Conservation (phyloP, 2,888 invertebrate genomes). For the Bombylius discolor region DNA sequence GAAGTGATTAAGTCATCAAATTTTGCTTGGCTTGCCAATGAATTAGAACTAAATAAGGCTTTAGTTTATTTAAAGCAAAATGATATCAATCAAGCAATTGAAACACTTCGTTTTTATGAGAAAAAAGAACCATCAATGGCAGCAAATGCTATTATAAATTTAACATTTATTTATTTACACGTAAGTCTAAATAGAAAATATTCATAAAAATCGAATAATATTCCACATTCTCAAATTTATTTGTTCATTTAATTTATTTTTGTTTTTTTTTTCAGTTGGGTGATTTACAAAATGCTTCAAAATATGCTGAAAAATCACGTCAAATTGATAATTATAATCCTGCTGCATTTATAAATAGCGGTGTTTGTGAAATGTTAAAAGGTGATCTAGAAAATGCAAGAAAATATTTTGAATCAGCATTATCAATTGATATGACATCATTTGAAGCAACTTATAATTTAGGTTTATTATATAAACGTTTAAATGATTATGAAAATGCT, state of each 20-base stretch:
- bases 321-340: constrained; percentile 65
- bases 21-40: constrained; percentile 68
- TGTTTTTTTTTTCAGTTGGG: constrained; percentile 50
- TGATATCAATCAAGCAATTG: constrained; percentile 66
- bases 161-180: constrained; percentile 60
- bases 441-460: constrained; percentile 76
- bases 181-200: constrained; percentile 18
- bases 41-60: constrained; percentile 83
- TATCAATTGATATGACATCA: constrained; percentile 66
- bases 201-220: no score
- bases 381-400: constrained; percentile 57
- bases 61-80: constrained; percentile 71
- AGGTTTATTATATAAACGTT: constrained; percentile 38
- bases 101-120: constrained; percentile 73
- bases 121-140: constrained; percentile 74
- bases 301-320: constrained; percentile 60
- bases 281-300: constrained; percentile 62
- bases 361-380: constrained; percentile 61
- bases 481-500: constrained; percentile 53
- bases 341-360: constrained; percentile 72
- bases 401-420: constrained; percentile 57
- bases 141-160: constrained; percentile 71
- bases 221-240: no score
- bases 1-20: constrained; percentile 85
- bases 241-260: not conserved